Evolutionary conservation across 2,113 vertebrate genomes (phyloP), one percentile per base, ranked within the genome.

Genomic region (Bufo gargarizans): DNA sequence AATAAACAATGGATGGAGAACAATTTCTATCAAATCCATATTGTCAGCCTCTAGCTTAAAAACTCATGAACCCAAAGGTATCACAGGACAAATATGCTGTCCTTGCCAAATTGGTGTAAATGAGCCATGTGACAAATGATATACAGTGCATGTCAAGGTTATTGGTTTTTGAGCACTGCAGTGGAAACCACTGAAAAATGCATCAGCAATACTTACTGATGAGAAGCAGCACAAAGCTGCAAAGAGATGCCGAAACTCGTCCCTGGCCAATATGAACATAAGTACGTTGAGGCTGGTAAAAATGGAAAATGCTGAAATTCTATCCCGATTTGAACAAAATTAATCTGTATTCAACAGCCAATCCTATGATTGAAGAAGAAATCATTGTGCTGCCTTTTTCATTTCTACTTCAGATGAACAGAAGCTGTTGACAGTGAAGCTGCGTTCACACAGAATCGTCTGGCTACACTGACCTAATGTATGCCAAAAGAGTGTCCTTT

Each of bases 71-170:
- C 58, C 58, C 4, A 47, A 61, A 81, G 10, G 58, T 81, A 19
- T 81, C 56, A 43, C 79, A 61, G 56, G 56, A 43, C 33, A 61
- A 81, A 81, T 81, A 45, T 61, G 79, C 33, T 81, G 58, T 81
- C 33, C 88, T 93, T 20, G 92, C 94, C 92, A 94, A 93, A 94
- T 59, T 81, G 56, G 56, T 81, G 78, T 81, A 81, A 81, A 81
- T 81, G 79, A 81, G 79, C 79, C 79, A 81, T 81, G 79, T 81
- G 79, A 81, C 79, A 61, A 81, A 81, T 81, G 56, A 81, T 81
- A 61, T 81, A 81, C 79, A 61, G 79, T 81, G 58, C 58, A 81
- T 43, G 79, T 81, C 79, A 81, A 61, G 72, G 72, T 76, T 76
- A 76, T 76, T 76, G 72, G 72, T 76, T 76, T 76, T 76, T 20